Base-by-base conservation (phyloP, 2,797 vertebrate species). In the Clarias laeviceps region DNA sequence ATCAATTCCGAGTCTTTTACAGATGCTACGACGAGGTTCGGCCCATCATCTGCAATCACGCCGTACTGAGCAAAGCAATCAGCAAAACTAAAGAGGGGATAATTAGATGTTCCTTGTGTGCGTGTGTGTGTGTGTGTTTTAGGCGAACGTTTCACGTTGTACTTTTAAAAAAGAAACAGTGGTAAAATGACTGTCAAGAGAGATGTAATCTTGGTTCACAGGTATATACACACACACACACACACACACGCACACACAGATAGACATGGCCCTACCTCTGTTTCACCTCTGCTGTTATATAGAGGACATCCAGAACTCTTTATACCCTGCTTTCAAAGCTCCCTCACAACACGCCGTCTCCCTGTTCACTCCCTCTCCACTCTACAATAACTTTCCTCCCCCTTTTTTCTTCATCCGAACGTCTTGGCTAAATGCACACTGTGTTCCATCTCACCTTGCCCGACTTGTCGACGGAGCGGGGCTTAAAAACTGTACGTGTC, bases 1-100 rank as follows among this genome's bases (percentile, higher is more conserved):
- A 90, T 91, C 87, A 87, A 87, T 90, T 83, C 70, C 56, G 66
- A 83, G 78, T 84, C 78, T 83, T 83, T 88, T 82, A 84, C 85
- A 66, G 68, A 87, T 86, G 85, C 86, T 83, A 79, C 72, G 66
- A 72, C 62, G 70, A 77, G 72, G 82, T 69, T 82, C 56, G 62
- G 86, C 85, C 79, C 73, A 84, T 86, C 81, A 88, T 87, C 84
- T 74, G 86, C 85, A 88, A 88, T 85, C 85, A 88, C 79, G 82
- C 45, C 83, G 56, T 77, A 69, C 72, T 61, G 81, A 89, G 84
- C 37, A 27, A 84, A 88, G 82, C 85, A 88, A 89, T 87, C 86
- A 88, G 85, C 64, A 85, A 80, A 82, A 82, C 82, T 32, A 86
- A 66, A 86, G 85, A 87, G 83, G 83, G 79, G 66, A 88, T 88